Evolutionary conservation across 2,888 invertebrate genomes (phyloP).

Genomic region (Macrosoma leucophasiata): DNA sequence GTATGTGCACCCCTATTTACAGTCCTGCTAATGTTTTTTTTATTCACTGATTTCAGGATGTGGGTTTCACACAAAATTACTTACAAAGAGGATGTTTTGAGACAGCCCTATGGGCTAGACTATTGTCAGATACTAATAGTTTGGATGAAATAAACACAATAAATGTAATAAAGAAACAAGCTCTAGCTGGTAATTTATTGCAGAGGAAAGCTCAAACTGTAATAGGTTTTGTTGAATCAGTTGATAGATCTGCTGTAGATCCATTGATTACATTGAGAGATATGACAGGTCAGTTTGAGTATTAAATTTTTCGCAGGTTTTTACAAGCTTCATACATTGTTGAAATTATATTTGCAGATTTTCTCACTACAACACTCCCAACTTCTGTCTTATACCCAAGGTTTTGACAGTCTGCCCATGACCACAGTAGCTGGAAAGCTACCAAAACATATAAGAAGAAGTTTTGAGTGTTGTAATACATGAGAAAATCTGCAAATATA

Average conservation of each 20-base stretch:
- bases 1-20: no score
- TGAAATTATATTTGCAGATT: background rate
- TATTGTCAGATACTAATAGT: conserved; percentile 43
- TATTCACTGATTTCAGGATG: conserved; percentile 62
- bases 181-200: conserved; percentile 45
- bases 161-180: conserved; percentile 52
- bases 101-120: conserved; percentile 50
- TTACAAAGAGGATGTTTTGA: conserved; percentile 50
- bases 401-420: no score
- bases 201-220: conserved; percentile 55
- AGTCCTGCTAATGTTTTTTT: no score
- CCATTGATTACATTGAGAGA: conserved; percentile 59
- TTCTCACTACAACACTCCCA: no score
- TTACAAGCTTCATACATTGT: no score
- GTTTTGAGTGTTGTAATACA: no score
- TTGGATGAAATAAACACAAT: conserved; percentile 48
- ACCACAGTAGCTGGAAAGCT: no score
- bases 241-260: conserved; percentile 61
- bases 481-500: no score
- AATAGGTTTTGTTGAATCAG: conserved; percentile 55
- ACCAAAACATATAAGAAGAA: no score
- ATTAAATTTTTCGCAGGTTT: no score
- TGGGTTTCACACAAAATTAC: conserved; percentile 51
- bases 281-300: conserved; percentile 40
- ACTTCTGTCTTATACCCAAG: no score